Conservation (phyloP, 2,797 vertebrate genomes). For the Semotilus atromaculatus region DNA sequence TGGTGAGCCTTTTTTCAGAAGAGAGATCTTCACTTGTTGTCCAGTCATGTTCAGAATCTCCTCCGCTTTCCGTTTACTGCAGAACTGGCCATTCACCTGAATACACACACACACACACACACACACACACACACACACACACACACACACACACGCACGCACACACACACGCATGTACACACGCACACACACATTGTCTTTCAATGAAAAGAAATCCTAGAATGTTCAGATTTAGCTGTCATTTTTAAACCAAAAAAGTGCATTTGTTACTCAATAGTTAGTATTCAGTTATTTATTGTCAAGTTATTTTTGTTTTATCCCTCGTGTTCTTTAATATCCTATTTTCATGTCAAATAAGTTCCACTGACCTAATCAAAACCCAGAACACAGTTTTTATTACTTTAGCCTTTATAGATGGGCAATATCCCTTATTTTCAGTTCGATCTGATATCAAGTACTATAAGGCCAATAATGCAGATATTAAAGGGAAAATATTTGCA, state of each 20-base stretch:
- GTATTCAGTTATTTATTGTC: background rate
- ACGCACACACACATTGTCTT: background rate
- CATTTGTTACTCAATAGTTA: background rate
- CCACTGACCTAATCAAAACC: too few species aligned
- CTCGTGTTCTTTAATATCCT: background rate
- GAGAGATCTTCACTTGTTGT: conserved; percentile 80
- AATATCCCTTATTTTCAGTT: background rate
- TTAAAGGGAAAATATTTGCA: background rate
- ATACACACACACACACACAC: background rate
- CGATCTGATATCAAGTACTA: background rate
- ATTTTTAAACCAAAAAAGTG: background rate
- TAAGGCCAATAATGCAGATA: background rate
- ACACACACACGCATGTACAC: background rate
- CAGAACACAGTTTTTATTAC: background rate
- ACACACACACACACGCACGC: background rate
- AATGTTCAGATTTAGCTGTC: background rate
- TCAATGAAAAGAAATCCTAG: background rate
- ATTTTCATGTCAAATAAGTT: background rate
- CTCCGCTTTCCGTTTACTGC: conserved; percentile 89
- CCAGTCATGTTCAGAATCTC: conserved; percentile 88
- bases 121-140: background rate
- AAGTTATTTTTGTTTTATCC: background rate
- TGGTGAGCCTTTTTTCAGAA: conserved; percentile 75
- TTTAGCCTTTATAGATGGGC: background rate
- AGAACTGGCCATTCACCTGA: conserved; percentile 83